These are phyloP conservation scores for Cataglyphis livida DNA, from an alignment of 2,888 invertebrate genomes.

Conservation along the genomic window DNA sequence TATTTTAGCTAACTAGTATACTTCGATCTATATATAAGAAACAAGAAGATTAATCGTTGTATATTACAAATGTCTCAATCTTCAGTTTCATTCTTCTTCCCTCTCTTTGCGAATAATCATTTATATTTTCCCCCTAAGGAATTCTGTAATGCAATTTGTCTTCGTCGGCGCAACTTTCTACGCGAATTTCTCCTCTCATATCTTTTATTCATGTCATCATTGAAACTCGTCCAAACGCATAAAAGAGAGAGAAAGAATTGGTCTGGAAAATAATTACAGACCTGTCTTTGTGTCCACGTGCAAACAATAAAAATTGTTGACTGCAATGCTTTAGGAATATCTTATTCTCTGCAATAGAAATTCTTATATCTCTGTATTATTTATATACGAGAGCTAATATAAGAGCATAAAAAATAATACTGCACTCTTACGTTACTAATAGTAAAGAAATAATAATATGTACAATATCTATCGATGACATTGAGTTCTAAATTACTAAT, in stretches of 20 bases:
- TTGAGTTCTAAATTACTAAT: not conserved
- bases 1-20: conserved; percentile 10
- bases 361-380: not conserved
- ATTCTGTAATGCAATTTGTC: conserved; percentile 46
- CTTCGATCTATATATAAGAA: not conserved
- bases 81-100: conserved; percentile 35
- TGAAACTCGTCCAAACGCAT: conserved; percentile 34
- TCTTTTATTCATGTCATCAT: conserved; percentile 55
- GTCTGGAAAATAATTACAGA: conserved; percentile 48
- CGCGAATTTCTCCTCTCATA: conserved; percentile 50
- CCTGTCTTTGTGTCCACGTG: conserved; percentile 19
- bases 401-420: not conserved
- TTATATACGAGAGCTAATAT: not conserved
- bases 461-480: not conserved
- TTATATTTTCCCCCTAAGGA: conserved; percentile 44
- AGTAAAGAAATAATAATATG: not conserved
- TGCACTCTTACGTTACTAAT: not conserved
- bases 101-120: conserved; percentile 49
- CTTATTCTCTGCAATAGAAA: conserved; percentile 1
- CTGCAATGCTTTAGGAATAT: conserved; percentile 21
- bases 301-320: conserved; percentile 38
- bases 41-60: conserved; percentile 37
- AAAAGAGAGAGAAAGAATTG: conserved; percentile 14
- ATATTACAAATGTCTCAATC: conserved; percentile 44
- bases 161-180: conserved; percentile 48